phyloP scores from a whole-genome alignment of 2,113 vertebrate genomes.

The Probosciger aterrimus region DNA sequence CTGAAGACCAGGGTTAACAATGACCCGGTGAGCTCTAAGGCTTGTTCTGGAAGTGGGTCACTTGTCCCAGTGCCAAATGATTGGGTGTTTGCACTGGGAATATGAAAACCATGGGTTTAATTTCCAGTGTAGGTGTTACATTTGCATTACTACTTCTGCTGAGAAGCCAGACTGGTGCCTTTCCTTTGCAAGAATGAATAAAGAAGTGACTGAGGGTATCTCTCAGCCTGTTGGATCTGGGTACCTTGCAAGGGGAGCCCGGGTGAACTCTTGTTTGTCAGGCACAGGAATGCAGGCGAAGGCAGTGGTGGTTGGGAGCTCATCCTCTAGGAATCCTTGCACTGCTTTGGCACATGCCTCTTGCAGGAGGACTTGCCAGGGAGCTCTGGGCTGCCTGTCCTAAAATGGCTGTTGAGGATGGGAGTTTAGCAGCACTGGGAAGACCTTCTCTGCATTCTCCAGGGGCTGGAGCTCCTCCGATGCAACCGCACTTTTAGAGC shows the following conservation, averaged over 20 bases:
- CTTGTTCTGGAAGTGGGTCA: constrained; percentile 6
- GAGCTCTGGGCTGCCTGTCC: constrained; percentile 52
- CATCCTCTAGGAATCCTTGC: constrained; percentile 49
- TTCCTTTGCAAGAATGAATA: neutral
- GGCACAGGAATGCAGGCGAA: neutral
- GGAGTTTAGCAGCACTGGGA: constrained; percentile 1
- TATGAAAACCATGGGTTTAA: neutral
- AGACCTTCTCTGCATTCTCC: neutral
- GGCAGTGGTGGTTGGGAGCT: constrained; percentile 53
- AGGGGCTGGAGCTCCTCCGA: neutral
- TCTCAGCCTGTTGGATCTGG: neutral
- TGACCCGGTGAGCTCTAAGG: neutral
- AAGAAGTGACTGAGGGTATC: neutral
- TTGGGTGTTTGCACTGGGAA: neutral
- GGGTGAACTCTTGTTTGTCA: neutral
- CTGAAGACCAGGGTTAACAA: neutral
- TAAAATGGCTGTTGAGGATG: constrained; percentile 57
- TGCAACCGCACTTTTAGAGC: neutral
- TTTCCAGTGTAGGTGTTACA: neutral
- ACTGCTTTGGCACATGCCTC: neutral
- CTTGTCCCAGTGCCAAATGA: neutral
- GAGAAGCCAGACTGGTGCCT: neutral
- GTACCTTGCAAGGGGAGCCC: neutral
- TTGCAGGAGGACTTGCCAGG: constrained; percentile 26
- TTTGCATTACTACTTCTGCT: neutral